Percentiles rank a stretch among this genome's conserved stretches.
These are phyloP conservation scores for Acanthochromis polyacanthus DNA, from an alignment of 2,113 vertebrate species.

Conservation along the genomic window DNA sequence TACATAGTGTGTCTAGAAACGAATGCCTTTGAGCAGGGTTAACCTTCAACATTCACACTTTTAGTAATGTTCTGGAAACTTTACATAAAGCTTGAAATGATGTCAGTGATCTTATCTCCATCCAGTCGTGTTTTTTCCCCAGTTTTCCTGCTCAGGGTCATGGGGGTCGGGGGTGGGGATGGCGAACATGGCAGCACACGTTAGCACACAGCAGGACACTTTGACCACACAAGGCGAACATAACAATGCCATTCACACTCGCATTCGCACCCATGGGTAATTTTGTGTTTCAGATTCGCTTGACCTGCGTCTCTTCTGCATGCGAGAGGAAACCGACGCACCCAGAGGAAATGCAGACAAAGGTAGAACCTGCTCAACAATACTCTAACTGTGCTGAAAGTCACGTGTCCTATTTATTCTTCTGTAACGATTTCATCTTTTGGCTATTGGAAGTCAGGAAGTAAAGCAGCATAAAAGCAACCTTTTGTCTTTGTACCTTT, in stretches of 20 bases:
- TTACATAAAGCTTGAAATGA: not conserved
- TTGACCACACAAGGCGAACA: not conserved
- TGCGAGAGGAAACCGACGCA: constrained; percentile 1
- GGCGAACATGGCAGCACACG: not conserved
- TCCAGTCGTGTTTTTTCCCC: not conserved
- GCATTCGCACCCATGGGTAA: not conserved
- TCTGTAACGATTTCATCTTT: not conserved
- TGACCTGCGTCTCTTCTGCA: constrained; percentile 3
- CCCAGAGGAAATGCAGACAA: not conserved
- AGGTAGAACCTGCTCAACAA: constrained; percentile 2
- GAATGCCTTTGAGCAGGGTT: not conserved
- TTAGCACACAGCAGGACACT: not conserved
- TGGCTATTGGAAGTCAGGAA: not conserved
- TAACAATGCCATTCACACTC: not conserved
- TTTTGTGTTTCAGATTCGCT: constrained; percentile 3
- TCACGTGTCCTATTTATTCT: not conserved
- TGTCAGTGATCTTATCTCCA: not conserved
- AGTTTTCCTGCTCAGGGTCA: not conserved
- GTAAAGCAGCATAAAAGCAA: no score
- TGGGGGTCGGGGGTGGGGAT: no score
- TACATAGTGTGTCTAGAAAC: no score
- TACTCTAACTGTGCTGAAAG: not conserved
- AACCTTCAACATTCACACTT: not conserved
- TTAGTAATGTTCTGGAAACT: not conserved
- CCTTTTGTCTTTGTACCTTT: not conserved